phyloP scores from a whole-genome alignment of 2,113 vertebrate genomes.

The Atractosteus spatula region DNA sequence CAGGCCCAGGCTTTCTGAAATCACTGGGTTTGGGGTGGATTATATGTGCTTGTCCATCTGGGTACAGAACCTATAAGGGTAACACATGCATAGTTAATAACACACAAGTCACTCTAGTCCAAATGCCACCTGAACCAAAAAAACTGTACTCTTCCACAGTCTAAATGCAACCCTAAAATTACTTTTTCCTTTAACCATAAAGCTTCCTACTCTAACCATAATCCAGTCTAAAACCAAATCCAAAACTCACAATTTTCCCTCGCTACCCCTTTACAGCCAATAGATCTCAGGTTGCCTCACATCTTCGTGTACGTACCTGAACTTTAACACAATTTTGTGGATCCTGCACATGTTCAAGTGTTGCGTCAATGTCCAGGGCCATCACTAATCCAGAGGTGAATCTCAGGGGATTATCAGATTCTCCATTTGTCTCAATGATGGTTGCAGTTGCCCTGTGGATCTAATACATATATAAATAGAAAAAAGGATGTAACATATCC shows the following conservation, averaged over 20 bases:
- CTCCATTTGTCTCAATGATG: constrained; percentile 91
- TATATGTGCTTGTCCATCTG: constrained; percentile 91
- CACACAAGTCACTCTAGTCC: too few species aligned
- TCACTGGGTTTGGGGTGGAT: constrained; percentile 94
- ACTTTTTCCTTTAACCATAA: too few species aligned
- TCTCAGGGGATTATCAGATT: constrained; percentile 90
- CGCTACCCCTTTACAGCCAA: too few species aligned
- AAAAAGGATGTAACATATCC: too few species aligned
- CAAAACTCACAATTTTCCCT: too few species aligned
- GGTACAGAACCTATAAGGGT: constrained; percentile 80
- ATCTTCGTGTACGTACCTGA: constrained; percentile 69
- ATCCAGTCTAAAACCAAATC: too few species aligned
- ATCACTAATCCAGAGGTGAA: constrained; percentile 92
- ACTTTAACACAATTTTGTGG: constrained; percentile 88
- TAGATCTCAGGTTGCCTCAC: too few species aligned
- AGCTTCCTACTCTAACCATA: too few species aligned
- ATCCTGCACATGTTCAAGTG: constrained; percentile 86
- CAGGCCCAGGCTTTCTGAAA: constrained; percentile 88
- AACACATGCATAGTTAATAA: too few species aligned
- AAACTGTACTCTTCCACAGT: too few species aligned
- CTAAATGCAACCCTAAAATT: too few species aligned
- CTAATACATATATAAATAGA: constrained; percentile 47
- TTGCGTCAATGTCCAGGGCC: constrained; percentile 90
- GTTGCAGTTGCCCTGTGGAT: constrained; percentile 84
- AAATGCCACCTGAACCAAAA: too few species aligned